Evolutionary conservation across 2,113 vertebrate genomes (phyloP).

Genomic region (Pollimyrus isidori): DNA sequence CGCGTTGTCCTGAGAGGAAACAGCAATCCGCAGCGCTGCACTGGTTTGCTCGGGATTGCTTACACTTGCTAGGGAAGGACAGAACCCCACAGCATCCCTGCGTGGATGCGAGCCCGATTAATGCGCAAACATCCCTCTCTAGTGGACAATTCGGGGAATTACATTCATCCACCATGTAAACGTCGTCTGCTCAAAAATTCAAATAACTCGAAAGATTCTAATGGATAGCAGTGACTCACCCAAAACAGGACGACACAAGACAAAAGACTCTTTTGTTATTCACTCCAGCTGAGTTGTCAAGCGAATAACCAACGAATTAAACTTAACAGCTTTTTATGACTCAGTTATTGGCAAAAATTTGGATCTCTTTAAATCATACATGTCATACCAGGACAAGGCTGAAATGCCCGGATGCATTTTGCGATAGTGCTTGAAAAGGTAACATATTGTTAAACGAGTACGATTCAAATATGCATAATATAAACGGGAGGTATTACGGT

Average conservation of each 20-base stretch:
- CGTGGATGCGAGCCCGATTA: background rate
- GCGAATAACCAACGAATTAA: background rate
- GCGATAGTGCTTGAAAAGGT: background rate
- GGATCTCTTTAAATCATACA: background rate
- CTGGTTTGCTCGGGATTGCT: background rate
- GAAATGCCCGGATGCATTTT: background rate
- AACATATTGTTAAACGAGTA: background rate
- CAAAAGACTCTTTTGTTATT: background rate
- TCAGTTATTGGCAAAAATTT: background rate
- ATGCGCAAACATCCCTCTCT: background rate
- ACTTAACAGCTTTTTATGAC: background rate
- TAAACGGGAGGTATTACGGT: background rate
- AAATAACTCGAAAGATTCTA: background rate
- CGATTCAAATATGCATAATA: background rate
- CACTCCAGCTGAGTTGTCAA: background rate
- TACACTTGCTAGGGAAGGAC: background rate
- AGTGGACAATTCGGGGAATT: background rate
- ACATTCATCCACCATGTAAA: background rate
- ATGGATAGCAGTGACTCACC: background rate
- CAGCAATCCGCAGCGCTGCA: background rate
- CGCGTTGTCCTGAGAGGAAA: background rate
- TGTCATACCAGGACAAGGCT: background rate
- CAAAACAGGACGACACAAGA: background rate
- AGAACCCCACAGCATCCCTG: background rate
- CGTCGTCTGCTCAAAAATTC: background rate